phyloP scores from a whole-genome alignment of 2,888 invertebrate species.

The Xanthia icteritia region DNA sequence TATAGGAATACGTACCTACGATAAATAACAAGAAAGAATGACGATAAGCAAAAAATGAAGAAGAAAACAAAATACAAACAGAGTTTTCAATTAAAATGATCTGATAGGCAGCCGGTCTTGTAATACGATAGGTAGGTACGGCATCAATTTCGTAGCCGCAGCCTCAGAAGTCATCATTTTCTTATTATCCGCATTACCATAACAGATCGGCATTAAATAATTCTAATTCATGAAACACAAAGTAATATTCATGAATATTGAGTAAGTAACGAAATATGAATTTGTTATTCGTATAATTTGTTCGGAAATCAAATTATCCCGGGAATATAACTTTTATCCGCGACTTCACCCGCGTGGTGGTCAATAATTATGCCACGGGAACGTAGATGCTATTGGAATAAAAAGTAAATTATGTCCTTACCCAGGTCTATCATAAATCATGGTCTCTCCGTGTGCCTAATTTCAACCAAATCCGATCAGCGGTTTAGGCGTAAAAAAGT shows the following conservation, averaged over 20 bases:
- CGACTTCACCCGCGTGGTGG: neutral
- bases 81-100: conserved; percentile 48
- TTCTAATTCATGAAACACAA: conserved; percentile 58
- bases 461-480: too few species aligned
- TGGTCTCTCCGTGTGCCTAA: too few species aligned
- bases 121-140: conserved; percentile 35
- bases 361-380: neutral
- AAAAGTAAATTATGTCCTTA: too few species aligned
- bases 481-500: too few species aligned
- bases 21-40: neutral
- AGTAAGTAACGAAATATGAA: conserved; percentile 34
- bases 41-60: neutral
- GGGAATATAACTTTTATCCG: conserved; percentile 2
- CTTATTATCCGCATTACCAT: conserved; percentile 58
- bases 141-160: conserved; percentile 34
- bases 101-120: conserved; percentile 27
- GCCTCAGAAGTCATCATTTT: conserved; percentile 46
- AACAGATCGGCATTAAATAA: conserved; percentile 53
- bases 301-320: conserved; percentile 21
- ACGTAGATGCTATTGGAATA: neutral
- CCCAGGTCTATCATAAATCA: too few species aligned
- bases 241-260: conserved; percentile 58
- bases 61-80: conserved; percentile 14
- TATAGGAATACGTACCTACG: neutral
- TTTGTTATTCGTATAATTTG: conserved; percentile 39